phyloP scores from a whole-genome alignment of 2,113 vertebrate genomes.

The Charadrius vociferus region DNA sequence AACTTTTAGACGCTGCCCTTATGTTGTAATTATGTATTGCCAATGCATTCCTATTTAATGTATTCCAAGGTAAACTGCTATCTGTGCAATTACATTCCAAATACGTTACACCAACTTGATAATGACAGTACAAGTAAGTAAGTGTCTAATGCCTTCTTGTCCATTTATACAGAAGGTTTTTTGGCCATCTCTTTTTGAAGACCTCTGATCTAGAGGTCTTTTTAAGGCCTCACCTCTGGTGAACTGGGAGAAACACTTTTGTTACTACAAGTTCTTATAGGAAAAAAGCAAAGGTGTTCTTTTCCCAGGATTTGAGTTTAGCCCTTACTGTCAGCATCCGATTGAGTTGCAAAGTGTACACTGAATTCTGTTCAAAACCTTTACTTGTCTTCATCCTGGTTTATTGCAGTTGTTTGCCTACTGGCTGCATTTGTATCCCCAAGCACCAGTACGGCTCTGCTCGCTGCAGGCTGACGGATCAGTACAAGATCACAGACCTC shows the following conservation, averaged over 20 bases:
- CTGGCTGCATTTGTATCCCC: not conserved
- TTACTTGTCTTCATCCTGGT: not conserved
- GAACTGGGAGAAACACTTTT: not conserved
- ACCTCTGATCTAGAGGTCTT: not conserved
- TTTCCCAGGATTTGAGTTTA: not conserved
- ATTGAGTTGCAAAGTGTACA: not conserved
- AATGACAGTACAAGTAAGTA: conserved; percentile 8
- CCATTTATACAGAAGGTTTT: not conserved
- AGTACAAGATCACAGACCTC: not conserved
- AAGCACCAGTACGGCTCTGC: not conserved
- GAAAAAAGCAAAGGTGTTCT: not conserved
- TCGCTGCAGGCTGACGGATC: not conserved
- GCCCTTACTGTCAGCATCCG: not conserved
- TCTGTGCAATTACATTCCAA: conserved; percentile 27
- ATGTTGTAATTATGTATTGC: not conserved
- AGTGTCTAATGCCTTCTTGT: not conserved
- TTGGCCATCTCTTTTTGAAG: not conserved
- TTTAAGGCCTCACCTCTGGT: not conserved
- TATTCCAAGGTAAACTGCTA: not conserved
- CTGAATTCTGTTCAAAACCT: not conserved
- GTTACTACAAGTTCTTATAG: not conserved
- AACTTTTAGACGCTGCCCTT: not conserved
- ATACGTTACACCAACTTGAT: conserved; percentile 4
- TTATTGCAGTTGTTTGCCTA: not conserved
- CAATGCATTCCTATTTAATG: not conserved